A percentile compares a stretch with the other conserved stretches of the same genome.
Conservation (phyloP, 23 tunicate genomes). For the Clavelina lepadiformis region DNA sequence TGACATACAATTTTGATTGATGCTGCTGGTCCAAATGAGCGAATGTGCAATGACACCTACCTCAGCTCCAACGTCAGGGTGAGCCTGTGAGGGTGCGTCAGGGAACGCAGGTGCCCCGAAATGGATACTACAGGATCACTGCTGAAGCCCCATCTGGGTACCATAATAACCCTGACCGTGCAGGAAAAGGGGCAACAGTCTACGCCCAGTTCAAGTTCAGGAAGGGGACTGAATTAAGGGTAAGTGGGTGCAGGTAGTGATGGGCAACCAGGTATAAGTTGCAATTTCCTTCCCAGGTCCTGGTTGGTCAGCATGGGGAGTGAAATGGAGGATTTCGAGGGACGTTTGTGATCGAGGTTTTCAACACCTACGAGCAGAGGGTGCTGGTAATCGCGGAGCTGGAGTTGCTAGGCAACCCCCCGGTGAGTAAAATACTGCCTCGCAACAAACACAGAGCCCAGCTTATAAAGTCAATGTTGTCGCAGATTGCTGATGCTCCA, state of each 20-base stretch:
- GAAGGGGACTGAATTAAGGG: constrained; percentile 49
- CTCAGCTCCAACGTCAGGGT: constrained; percentile 36
- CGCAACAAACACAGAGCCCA: neutral
- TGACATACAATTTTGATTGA: too few relatives aligned
- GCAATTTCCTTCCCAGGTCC: constrained; percentile 31
- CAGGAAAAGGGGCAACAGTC: constrained; percentile 78
- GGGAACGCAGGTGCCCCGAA: constrained; percentile 81
- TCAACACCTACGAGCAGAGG: constrained; percentile 46
- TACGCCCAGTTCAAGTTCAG: constrained; percentile 50
- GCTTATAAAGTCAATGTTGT: neutral
- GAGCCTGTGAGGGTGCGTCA: constrained; percentile 50
- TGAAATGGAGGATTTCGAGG: constrained; percentile 83
- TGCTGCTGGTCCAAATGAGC: constrained; percentile 65
- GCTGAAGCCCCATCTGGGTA: constrained; percentile 85
- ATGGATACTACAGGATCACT: constrained; percentile 59
- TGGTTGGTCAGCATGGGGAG: constrained; percentile 91
- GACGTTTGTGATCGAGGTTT: constrained; percentile 76
- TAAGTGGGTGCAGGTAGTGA: constrained; percentile 4
- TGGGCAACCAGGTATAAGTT: neutral
- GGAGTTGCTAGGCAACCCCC: neutral
- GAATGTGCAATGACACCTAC: constrained; percentile 64
- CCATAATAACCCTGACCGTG: constrained; percentile 13
- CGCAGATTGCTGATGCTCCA: constrained; percentile 70
- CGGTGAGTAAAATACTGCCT: neutral
- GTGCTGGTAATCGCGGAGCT: constrained; percentile 73